Evolutionary conservation across 2,113 vertebrate genomes (phyloP).

Genomic region (Nestor notabilis): DNA sequence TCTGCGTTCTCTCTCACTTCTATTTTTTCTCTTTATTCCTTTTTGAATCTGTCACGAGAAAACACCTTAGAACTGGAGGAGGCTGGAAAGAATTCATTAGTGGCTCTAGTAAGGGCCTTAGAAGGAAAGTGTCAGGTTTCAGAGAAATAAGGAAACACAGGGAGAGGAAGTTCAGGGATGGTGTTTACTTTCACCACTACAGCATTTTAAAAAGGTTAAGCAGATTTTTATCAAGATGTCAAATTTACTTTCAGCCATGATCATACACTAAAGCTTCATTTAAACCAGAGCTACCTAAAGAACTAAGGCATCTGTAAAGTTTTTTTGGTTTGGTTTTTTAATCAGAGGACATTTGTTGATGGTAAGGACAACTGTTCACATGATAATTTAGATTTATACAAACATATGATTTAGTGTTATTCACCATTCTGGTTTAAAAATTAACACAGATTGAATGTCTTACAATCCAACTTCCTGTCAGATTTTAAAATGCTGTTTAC

Average conservation of each 20-base stretch:
- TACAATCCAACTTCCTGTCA: neutral
- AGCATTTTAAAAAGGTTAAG: neutral
- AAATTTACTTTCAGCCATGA: neutral
- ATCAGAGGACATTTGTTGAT: neutral
- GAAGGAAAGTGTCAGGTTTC: neutral
- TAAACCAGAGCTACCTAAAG: neutral
- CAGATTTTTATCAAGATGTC: neutral
- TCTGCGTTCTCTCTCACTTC: neutral
- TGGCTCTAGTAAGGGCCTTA: neutral
- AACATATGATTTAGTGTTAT: neutral
- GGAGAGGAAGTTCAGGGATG: neutral
- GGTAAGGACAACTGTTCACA: neutral
- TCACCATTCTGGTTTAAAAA: conserved; percentile 34
- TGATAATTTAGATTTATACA: neutral
- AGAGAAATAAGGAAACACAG: neutral
- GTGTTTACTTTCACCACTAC: neutral
- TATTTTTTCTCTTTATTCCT: neutral
- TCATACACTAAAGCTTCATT: neutral
- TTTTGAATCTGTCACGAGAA: neutral
- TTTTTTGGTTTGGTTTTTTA: neutral
- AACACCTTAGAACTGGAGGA: neutral
- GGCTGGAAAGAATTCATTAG: neutral
- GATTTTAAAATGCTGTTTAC: neutral
- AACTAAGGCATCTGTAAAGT: neutral
- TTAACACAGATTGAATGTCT: conserved; percentile 1